Percentiles rank a stretch among this genome's conserved stretches.
Conservation (phyloP, 37 sponge, comb jelly and placozoan species). For the Theonella swinhoei region DNA sequence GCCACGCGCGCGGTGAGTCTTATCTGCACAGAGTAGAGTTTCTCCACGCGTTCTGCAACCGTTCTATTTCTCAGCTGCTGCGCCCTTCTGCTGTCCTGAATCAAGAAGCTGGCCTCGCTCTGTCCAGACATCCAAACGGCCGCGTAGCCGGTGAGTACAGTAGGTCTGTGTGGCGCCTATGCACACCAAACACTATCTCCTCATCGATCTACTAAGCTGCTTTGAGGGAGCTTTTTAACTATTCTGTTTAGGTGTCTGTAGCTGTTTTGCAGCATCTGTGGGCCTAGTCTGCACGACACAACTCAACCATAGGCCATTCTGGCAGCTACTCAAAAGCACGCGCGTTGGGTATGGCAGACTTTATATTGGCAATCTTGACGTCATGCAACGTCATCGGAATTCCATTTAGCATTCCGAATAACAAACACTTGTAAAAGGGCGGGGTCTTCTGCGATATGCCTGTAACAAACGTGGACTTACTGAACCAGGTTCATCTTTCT, state of each 20-base stretch:
- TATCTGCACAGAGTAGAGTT: slow-evolving; percentile 42
- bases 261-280: not conserved
- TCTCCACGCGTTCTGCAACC: not conserved
- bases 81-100: not conserved
- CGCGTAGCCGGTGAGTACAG: too few relatives aligned
- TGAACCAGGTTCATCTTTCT: slow-evolving; percentile 70
- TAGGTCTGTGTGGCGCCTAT: too few relatives aligned
- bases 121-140: slow-evolving; percentile 5
- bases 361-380: too few relatives aligned
- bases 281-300: not conserved
- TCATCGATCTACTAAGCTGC: too few relatives aligned
- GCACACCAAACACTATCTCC: too few relatives aligned
- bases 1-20: not conserved
- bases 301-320: not conserved
- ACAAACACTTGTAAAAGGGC: not conserved
- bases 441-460: slow-evolving; percentile 26
- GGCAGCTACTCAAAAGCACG: not conserved
- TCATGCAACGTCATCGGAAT: too few relatives aligned
- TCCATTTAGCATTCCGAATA: too few relatives aligned
- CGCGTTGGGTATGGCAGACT: too few relatives aligned
- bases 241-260: not conserved
- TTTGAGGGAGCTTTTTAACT: too few relatives aligned
- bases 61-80: not conserved
- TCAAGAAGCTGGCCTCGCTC: not conserved
- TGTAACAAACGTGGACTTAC: slow-evolving; percentile 34